Base-by-base conservation (phyloP, 2,113 vertebrate genomes). In the Gorsachius goisagi region DNA sequence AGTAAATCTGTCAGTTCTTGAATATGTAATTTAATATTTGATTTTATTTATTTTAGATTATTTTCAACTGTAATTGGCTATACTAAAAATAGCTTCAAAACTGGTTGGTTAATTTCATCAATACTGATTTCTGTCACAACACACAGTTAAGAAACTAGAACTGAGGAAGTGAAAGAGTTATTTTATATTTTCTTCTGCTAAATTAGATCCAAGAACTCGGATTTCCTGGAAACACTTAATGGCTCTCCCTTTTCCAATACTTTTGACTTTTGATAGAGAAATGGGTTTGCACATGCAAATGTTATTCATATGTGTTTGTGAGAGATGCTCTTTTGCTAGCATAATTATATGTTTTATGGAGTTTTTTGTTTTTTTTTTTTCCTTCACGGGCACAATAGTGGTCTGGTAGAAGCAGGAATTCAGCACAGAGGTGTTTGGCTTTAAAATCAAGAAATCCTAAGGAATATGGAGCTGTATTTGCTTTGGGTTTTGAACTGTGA, bases 271-370 rank as follows among this genome's bases (percentile, higher is more conserved):
- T 45, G 9, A 13, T 39, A 15, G 55, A 64, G 9, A 88, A 74
- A 68, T 15, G 8, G 8, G 49, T 83, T 86, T 86, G 14, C 23
- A 11, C 1, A 0, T 67, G 32, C 15, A 62, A 50, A 20, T 89
- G 9, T 37, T 49, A 35, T 6, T 75, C 2, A 5, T 77, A 16
- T 0, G 0, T 67, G 19, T 47, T 14, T 76, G 23, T 47, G 35
- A 21, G 39, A 39, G 8, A 52, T 84, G 69, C 3, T 60, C 37
- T 76, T 77, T 60, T 67, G 12, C 24, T 62, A 15, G 16, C 20
- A 11, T 47, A 33, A 39, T 58, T 44, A 30, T 49, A 21, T 35
- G 12, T 66, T 85, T 67, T 50, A 47, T 14, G 37, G 24, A 30
- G 21, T 11, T 9, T 39, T 2, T 14, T 10, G 60, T 78, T 63